These are phyloP conservation scores for Ivindomyrus marchei DNA, from an alignment of 2,113 vertebrate species.

Conservation along the genomic window DNA sequence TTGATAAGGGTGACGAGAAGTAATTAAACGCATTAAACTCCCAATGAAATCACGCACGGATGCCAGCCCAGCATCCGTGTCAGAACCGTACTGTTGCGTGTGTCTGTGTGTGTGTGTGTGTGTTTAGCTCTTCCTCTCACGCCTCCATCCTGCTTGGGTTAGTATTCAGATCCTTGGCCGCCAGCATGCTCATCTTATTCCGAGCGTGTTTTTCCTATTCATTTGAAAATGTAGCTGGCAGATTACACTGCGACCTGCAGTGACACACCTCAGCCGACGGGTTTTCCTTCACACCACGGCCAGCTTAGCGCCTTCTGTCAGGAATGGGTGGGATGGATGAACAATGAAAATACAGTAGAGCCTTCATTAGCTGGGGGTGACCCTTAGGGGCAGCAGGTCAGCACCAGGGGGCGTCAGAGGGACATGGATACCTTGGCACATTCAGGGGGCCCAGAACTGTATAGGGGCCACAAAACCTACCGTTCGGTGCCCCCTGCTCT, in stretches of 20 bases:
- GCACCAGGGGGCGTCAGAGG: not conserved
- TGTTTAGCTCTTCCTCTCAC: not conserved
- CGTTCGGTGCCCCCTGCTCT: not conserved
- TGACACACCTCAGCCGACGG: not conserved
- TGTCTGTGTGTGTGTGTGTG: not conserved
- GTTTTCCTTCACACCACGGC: not conserved
- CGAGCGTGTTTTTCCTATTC: not conserved
- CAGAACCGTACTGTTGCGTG: not conserved
- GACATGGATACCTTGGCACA: not conserved
- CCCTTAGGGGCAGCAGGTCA: not conserved
- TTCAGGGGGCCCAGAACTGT: not conserved
- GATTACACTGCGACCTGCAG: not conserved
- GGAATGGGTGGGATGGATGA: not conserved
- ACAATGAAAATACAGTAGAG: not conserved
- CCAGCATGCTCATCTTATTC: not conserved
- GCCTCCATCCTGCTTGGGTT: not conserved
- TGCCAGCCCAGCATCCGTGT: not conserved
- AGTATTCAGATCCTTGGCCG: not conserved
- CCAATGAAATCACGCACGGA: not conserved
- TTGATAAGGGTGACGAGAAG: conserved; percentile 14
- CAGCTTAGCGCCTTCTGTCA: not conserved
- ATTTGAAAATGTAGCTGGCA: not conserved
- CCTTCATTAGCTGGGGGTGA: not conserved
- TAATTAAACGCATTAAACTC: conserved; percentile 24
- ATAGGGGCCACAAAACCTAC: not conserved